A percentile compares a stretch with the other conserved stretches of the same genome.
Evolutionary conservation across 64 coral and sea anemone genomes (phyloP).

Genomic region (Dendronephthya gigantea): DNA sequence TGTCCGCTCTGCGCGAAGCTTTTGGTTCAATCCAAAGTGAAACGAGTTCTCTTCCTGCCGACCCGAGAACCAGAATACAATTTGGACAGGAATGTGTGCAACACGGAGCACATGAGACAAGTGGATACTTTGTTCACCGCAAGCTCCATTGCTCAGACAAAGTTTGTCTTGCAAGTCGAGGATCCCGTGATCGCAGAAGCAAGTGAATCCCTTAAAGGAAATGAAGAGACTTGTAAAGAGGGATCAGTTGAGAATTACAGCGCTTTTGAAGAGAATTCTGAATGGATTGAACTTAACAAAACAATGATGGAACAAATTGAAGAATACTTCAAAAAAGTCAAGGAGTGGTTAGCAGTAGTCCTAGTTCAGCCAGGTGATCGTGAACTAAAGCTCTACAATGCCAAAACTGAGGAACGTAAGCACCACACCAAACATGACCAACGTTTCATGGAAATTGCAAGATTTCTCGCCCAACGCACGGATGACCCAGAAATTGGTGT

Average conservation of each 20-base stretch:
- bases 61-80: slow-evolving; percentile 35
- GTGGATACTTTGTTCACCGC: slow-evolving; percentile 41
- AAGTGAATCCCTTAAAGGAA: not conserved
- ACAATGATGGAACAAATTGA: not conserved
- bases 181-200: not conserved
- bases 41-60: slow-evolving; percentile 47
- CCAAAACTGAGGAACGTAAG: not conserved
- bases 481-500: slow-evolving; percentile 50
- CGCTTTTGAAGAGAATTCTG: not conserved
- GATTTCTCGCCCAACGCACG: slow-evolving; percentile 36
- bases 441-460: slow-evolving; percentile 22
- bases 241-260: not conserved
- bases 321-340: not conserved
- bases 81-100: not conserved
- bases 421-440: not conserved
- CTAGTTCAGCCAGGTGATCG: not conserved
- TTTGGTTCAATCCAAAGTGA: slow-evolving; percentile 49
- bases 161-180: slow-evolving; percentile 36
- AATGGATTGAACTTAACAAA: slow-evolving; percentile 21
- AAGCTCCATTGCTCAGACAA: slow-evolving; percentile 12
- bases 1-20: slow-evolving; percentile 57
- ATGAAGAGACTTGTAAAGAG: not conserved
- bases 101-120: not conserved
- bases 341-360: slow-evolving; percentile 7
- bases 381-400: not conserved